Conservation (phyloP, 2,888 invertebrate genomes). For the Spodoptera littoralis region DNA sequence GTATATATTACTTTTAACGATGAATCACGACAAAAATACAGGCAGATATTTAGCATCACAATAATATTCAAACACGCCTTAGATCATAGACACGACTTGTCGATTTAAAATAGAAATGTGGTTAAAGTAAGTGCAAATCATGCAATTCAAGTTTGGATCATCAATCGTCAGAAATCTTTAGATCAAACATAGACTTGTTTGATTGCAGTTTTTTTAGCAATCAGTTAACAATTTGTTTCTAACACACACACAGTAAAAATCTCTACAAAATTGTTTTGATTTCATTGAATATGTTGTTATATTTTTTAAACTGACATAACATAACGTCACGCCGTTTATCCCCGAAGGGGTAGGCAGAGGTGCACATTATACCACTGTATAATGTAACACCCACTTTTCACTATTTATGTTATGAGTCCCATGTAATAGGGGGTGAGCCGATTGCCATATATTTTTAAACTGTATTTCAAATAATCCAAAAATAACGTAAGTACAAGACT, state of each 20-base stretch:
- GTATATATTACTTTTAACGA: background rate
- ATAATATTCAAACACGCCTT: slow-evolving; percentile 25
- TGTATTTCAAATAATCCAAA: background rate
- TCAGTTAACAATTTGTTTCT: slow-evolving; percentile 3
- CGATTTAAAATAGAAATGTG: slow-evolving; percentile 37
- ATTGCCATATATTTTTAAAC: no score
- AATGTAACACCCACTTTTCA: no score
- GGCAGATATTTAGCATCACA: slow-evolving; percentile 18
- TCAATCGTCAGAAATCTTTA: slow-evolving; percentile 22
- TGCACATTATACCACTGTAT: no score
- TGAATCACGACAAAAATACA: slow-evolving; percentile 19
- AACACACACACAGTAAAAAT: background rate
- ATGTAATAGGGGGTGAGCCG: no score
- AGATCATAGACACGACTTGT: slow-evolving; percentile 30
- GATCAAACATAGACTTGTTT: slow-evolving; percentile 2
- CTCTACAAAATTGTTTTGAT: no score
- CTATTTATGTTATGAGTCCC: no score
- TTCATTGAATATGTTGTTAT: no score
- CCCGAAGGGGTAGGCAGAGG: no score
- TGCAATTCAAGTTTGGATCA: slow-evolving; percentile 24
- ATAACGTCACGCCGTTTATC: no score
- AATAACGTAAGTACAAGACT: no score
- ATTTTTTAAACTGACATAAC: no score
- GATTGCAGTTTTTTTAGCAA: slow-evolving; percentile 6
- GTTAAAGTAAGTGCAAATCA: slow-evolving; percentile 11